phyloP scores from a whole-genome alignment of 1,140 invertebrate species.

The Monomorium pharaonis region DNA sequence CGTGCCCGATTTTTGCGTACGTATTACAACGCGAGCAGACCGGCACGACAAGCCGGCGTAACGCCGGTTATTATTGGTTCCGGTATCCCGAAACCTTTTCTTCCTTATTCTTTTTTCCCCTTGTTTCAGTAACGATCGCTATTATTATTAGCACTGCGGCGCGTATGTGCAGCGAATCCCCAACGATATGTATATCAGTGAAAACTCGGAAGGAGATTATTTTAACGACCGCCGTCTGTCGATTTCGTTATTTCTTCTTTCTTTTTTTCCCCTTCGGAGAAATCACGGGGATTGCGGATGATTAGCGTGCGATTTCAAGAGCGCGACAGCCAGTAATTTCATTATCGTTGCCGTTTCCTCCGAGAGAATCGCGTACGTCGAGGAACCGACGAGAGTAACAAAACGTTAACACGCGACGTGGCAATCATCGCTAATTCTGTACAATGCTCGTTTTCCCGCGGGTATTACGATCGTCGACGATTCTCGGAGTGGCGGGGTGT shows the following conservation, averaged over 20 bases:
- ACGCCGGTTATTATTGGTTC: constrained; percentile 40
- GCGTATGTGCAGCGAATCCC: not conserved
- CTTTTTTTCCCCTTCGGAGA: no score
- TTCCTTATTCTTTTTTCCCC: not conserved
- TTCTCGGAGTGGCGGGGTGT: not conserved
- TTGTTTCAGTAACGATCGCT: not conserved
- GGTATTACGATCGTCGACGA: not conserved
- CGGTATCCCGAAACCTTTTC: not conserved
- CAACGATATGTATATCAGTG: not conserved
- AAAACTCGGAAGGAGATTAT: constrained; percentile 28
- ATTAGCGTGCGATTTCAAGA: not conserved
- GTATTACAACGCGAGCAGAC: not conserved
- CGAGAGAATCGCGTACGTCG: not conserved
- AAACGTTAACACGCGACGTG: not conserved
- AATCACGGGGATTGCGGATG: not conserved
- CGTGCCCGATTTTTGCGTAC: constrained; percentile 42
- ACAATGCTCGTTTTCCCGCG: no score
- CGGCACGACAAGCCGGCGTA: no score
- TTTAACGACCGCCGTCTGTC: not conserved
- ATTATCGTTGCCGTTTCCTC: constrained; percentile 13
- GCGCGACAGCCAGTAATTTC: not conserved
- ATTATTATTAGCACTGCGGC: constrained; percentile 19
- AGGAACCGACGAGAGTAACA: not conserved
- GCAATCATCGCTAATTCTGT: not conserved
- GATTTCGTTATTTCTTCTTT: not conserved